Base-by-base conservation (phyloP, 2,888 invertebrate genomes). In the Philonicus albiceps region DNA sequence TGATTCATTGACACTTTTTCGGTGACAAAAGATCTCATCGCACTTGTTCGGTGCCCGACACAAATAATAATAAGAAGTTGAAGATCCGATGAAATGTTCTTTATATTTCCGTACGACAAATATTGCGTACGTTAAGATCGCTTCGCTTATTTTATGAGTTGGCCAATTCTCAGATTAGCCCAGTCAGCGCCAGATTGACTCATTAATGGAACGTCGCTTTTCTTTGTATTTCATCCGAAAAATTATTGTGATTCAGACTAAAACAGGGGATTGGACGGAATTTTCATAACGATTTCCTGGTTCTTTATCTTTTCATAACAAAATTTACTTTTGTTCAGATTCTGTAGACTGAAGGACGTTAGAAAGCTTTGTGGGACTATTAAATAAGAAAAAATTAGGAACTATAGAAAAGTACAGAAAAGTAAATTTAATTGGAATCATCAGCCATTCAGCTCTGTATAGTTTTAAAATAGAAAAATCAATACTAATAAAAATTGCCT, bases 191-290 rank as follows among this genome's bases (percentile, higher is more conserved):
- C 64, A 64, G 64, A 64, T 64, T 64, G 64, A 64, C 78, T 27
- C 49, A 74, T 74, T 30, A 74, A 34, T 31, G 49, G 43, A 49
- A 49, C 49, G 43, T 8, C 30, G 40, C 2, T 7, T 27, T 78
- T 30, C 78, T 78, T 81, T 83, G 81, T 83, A 64, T 83, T 80
- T 83, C 19, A 19, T 19, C 22, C 30, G 73, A 85, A 85, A 74
- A 40, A 64, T n/a, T 64, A 49, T 64, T 64, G 27, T 85, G 85
- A 85, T 85, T 85, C 85, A 85, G 43, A 64, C 64, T 64, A 64
- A n/a, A 64, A 64, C 64, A 64, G 64, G 27, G 64, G 64, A 64
- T 64, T 64, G 27, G 3, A 64, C 64, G 22, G 64, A n/a, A 64
- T 64, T 74, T 72, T 85, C 31, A 16, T 74, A 30, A 73, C 64